Base-by-base conservation (phyloP, 2,888 invertebrate species). In the Andrena bicolor region DNA sequence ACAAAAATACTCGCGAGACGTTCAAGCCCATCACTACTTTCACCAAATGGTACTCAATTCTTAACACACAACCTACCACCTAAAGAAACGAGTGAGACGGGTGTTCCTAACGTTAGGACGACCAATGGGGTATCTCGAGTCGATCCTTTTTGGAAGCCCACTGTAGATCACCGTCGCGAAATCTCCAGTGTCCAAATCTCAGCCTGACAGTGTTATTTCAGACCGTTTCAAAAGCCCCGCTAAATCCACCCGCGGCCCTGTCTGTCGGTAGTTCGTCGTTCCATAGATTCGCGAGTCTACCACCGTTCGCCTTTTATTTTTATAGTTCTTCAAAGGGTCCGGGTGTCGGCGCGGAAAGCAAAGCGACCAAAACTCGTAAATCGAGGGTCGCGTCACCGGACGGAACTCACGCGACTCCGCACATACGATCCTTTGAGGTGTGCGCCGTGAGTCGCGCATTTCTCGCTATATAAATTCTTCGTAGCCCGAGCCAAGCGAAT, bases 401-500 rank as follows among this genome's bases (percentile, higher is more conserved):
- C 53, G 23, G 73, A 81, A 85, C 70, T 58, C 84, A 76, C 84
- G 81, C 75, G 80, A 85, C 84, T 66, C 26, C 51, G 64, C 28
- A 66, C 73, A 71, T 76, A 76, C 73, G 82, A 76, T 82, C 81
- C 82, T 81, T 81, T 76, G 72, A 82, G 82, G 68, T 74, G 71
- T 78, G 77, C 72, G 30, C 48, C 8, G 65, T 28, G 82, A 75
- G 65, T 77, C 75, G 72, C 74, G 5, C 75, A 75, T 82, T 82
- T 75, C 75, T 74, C 76, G 66, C 83, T 84, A 80, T 84, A 83
- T 80, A 71, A 83, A 84, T 83, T 84, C 80, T 80, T 80, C 75
- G 20, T 23, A 75, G 71, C 49, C 26, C 64, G 84, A 83, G 84
- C 83, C 84, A 84, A 84, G 74, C 74, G 64, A 58, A 74, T 83